Evolutionary conservation across 2,797 vertebrate genomes (phyloP), one percentile per base, ranked within the genome.

Genomic region (Protosalanx chinensis): DNA sequence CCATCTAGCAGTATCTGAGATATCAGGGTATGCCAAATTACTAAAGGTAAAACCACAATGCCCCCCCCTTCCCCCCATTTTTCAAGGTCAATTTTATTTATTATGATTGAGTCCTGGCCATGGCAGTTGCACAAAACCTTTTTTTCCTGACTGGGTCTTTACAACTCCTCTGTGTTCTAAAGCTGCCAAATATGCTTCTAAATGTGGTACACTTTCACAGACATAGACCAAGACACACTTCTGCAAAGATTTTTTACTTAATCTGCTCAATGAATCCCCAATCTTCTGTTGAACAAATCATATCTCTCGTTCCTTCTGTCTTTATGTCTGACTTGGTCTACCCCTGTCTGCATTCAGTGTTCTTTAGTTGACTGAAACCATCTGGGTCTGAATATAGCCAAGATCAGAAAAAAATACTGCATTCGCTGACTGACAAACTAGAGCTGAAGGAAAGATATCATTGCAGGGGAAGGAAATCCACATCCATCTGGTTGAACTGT

Each of bases 381-480:
- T 90, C 88, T 90, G 90, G 88, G 88, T 85, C 87, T 80, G 61
- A 87, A 80, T 89, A 88, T 82, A 89, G 81, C 77, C 72, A 70
- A 58, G 63, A 64, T 60, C 61, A 64, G 70, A 57, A 71, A 71
- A 77, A 84, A 84, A 82, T 18, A 23, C 32, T 80, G 77, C 81
- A 64, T 83, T 63, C 53, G 73, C 75, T 72, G 76, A 72, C 86
- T 70, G 84, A 90, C 51, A 90, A 91, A 91, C 89, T 91, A 86
- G 82, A 85, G 81, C 88, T 86, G 86, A 79, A 85, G 83, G 88
- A 87, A 87, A 88, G 88, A 88, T 89, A 87, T 84, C 76, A 76
- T 85, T 84, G 85, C 88, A 88, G 62, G 82, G 87, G 88, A 89
- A 89, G 87, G 84, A 90, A 91, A 90, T 88, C 88, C 85, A 86